Conservation (phyloP, 2,888 invertebrate species). For the Lordiphosa andalusiaca region DNA sequence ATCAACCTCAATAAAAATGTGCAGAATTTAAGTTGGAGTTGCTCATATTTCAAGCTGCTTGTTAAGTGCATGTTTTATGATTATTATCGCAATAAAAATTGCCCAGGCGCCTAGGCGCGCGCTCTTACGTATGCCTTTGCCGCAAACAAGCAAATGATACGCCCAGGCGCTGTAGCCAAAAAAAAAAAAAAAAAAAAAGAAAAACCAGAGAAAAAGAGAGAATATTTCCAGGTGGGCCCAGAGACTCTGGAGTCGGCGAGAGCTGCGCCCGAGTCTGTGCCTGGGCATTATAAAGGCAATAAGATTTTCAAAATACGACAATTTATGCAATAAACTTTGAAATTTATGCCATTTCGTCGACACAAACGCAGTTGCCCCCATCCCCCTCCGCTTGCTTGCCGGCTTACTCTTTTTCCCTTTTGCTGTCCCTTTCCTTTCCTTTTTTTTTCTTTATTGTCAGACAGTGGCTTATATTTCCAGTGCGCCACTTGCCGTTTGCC, state of each 20-base stretch:
- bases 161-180: slow-evolving; percentile 30
- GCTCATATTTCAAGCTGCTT: slow-evolving; percentile 72
- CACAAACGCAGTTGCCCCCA: slow-evolving; percentile 21
- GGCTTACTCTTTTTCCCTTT: slow-evolving; percentile 27
- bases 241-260: slow-evolving; percentile 2
- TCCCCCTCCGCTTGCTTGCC: neutral
- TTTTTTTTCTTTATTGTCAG: slow-evolving; percentile 38
- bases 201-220: neutral
- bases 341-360: slow-evolving; percentile 65
- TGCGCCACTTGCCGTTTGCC: slow-evolving; percentile 30
- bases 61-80: slow-evolving; percentile 77
- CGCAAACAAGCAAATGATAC: slow-evolving; percentile 66
- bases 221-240: slow-evolving; percentile 27
- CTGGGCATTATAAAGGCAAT: slow-evolving; percentile 72
- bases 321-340: slow-evolving; percentile 75
- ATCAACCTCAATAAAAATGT: slow-evolving; percentile 66
- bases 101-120: slow-evolving; percentile 46
- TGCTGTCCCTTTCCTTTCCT: slow-evolving; percentile 5
- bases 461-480: slow-evolving; percentile 37
- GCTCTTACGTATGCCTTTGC: slow-evolving; percentile 14
- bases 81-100: slow-evolving; percentile 72
- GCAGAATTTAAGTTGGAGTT: slow-evolving; percentile 62
- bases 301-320: slow-evolving; percentile 77
- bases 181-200: slow-evolving; percentile 1
- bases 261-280: slow-evolving; percentile 5